Evolutionary conservation across 2,113 vertebrate species (phyloP).

Genomic region (Hippopotamus amphibius): DNA sequence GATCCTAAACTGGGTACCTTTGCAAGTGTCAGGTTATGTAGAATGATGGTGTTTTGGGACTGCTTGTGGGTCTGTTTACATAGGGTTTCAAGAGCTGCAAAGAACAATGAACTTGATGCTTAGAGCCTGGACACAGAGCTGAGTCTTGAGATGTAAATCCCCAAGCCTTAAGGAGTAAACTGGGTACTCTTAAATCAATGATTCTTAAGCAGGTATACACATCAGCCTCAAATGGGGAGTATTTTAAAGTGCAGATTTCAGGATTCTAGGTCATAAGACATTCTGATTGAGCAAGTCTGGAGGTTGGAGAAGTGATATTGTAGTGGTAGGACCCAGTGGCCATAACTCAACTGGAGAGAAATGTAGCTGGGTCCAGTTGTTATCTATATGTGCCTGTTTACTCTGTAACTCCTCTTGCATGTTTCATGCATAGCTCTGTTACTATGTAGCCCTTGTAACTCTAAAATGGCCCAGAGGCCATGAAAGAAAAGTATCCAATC

Average conservation of each 20-base stretch:
- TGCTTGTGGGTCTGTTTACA: background rate
- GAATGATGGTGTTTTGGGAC: too few relatives aligned
- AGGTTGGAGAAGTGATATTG: too few relatives aligned
- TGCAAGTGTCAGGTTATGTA: background rate
- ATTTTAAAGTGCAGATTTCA: background rate
- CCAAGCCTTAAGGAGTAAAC: background rate
- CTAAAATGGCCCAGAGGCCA: too few relatives aligned
- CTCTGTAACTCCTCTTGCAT: too few relatives aligned
- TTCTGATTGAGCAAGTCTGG: background rate
- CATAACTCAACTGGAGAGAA: too few relatives aligned
- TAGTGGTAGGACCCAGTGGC: too few relatives aligned
- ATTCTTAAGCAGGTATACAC: background rate
- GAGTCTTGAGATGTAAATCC: background rate
- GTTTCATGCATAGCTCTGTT: too few relatives aligned
- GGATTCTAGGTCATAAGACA: background rate
- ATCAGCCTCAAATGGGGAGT: background rate
- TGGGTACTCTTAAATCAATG: background rate
- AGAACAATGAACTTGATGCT: background rate
- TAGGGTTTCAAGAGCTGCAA: background rate
- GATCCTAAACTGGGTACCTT: background rate
- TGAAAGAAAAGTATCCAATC: too few relatives aligned
- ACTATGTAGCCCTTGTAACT: too few relatives aligned
- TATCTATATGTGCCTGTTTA: too few relatives aligned
- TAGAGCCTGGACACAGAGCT: background rate
- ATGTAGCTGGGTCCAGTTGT: too few relatives aligned